Conservation (phyloP, 2,113 vertebrate species). For the Chloebia gouldiae region DNA sequence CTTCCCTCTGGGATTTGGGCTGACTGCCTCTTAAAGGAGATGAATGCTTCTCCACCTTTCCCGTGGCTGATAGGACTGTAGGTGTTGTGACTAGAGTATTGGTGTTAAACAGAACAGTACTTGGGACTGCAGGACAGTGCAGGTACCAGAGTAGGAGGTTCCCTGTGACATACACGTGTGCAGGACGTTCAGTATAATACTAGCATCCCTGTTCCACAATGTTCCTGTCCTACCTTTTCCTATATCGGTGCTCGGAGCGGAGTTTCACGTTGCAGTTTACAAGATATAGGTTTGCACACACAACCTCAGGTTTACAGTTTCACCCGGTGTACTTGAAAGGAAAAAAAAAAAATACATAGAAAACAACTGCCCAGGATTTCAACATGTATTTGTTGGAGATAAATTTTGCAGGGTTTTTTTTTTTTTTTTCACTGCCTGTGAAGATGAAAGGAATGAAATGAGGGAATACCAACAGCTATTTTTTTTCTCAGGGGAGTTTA, state of each 20-base stretch:
- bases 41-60: background rate
- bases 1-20: background rate
- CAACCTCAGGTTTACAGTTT: constrained; percentile 75
- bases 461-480: constrained; percentile 11
- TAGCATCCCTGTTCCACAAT: constrained; percentile 38
- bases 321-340: constrained; percentile 74
- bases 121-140: constrained; percentile 65
- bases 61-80: background rate
- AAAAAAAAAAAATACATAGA: background rate
- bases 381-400: constrained; percentile 42
- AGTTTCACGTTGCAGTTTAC: constrained; percentile 72
- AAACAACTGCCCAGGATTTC: constrained; percentile 56
- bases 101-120: constrained; percentile 6
- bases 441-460: constrained; percentile 39
- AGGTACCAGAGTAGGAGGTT: constrained; percentile 28
- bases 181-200: constrained; percentile 8
- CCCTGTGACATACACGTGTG: background rate
- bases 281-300: constrained; percentile 70
- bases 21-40: constrained; percentile 34
- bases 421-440: constrained; percentile 9
- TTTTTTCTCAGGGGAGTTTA: constrained; percentile 61
- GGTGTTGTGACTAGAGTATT: background rate
- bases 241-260: constrained; percentile 64
- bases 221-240: constrained; percentile 44
- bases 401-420: background rate